Percentiles rank a stretch among this genome's conserved stretches.
phyloP scores from a whole-genome alignment of 1,140 invertebrate species.

The Laodelphax striatellus region DNA sequence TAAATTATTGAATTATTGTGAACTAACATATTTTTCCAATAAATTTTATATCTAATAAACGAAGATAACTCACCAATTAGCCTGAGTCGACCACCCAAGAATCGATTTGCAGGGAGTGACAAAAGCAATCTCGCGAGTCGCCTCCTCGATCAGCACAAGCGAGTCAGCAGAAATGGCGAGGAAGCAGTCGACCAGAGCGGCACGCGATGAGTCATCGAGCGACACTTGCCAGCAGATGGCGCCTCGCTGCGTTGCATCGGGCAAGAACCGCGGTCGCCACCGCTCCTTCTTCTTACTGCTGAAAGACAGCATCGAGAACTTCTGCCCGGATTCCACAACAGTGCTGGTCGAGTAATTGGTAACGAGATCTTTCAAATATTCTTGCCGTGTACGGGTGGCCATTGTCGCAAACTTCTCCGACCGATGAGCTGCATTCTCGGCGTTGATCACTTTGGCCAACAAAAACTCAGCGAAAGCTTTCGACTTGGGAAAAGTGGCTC shows the following conservation, averaged over 20 bases:
- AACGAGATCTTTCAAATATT: constrained; percentile 87
- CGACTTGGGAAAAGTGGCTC: constrained; percentile 74
- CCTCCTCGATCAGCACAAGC: constrained; percentile 76
- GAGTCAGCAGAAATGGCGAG: constrained; percentile 80
- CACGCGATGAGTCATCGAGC: constrained; percentile 55
- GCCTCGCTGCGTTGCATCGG: constrained; percentile 52
- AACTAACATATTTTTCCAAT: no score
- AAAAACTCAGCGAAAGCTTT: constrained; percentile 88
- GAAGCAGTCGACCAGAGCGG: constrained; percentile 61
- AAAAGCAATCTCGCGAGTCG: constrained; percentile 71
- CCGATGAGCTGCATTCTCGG: constrained; percentile 90
- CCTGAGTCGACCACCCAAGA: constrained; percentile 65
- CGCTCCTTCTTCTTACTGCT: constrained; percentile 60
- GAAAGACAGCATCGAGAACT: constrained; percentile 66
- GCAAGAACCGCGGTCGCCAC: constrained; percentile 49
- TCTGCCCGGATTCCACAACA: constrained; percentile 72
- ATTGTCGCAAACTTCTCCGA: constrained; percentile 96
- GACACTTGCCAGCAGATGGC: constrained; percentile 69
- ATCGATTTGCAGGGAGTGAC: constrained; percentile 73
- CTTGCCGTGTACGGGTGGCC: constrained; percentile 90
- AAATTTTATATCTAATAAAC: no score
- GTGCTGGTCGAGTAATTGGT: constrained; percentile 73
- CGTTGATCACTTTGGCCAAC: constrained; percentile 93
- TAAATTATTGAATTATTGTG: no score
- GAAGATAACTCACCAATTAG: constrained; percentile 37